A percentile compares a stretch with the other conserved stretches of the same genome.
phyloP scores from a whole-genome alignment of 2,888 invertebrate species.

The Calliphora vomitoria region DNA sequence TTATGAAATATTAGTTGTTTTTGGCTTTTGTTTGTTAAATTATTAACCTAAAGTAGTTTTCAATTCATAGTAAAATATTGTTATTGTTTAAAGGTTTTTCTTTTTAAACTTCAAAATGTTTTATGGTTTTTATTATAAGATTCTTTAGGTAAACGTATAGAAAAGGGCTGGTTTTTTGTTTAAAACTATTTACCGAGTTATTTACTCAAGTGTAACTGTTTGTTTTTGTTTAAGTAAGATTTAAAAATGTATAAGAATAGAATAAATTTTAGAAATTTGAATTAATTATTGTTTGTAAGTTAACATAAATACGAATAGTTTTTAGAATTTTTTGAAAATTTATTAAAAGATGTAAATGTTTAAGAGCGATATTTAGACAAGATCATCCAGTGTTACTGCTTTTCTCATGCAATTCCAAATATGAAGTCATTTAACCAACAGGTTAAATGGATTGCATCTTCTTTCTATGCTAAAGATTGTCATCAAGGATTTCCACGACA shows the following conservation, averaged over 20 bases:
- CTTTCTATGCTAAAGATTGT: too few relatives aligned
- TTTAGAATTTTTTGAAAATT: too few relatives aligned
- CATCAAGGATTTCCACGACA: too few relatives aligned
- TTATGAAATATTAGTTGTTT: slow-evolving; percentile 32
- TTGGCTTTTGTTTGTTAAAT: slow-evolving; percentile 8
- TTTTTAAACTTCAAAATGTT: not conserved
- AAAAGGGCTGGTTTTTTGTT: slow-evolving; percentile 39
- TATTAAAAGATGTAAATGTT: too few relatives aligned
- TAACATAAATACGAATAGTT: too few relatives aligned
- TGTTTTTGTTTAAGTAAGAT: not conserved
- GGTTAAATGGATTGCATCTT: too few relatives aligned
- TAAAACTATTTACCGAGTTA: slow-evolving; percentile 47
- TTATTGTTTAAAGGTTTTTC: not conserved
- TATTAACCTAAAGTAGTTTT: slow-evolving; percentile 11
- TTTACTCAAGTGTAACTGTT: slow-evolving; percentile 57
- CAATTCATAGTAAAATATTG: slow-evolving; percentile 1
- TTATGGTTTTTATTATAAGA: slow-evolving; percentile 9
- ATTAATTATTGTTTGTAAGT: not conserved
- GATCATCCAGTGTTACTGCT: too few relatives aligned
- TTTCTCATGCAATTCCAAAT: too few relatives aligned
- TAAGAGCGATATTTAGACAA: too few relatives aligned
- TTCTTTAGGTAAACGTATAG: not conserved
- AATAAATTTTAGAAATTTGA: not conserved
- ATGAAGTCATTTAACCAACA: too few relatives aligned
- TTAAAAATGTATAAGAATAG: not conserved